phyloP scores from a whole-genome alignment of 2,113 vertebrate genomes.

The Callospermophilus lateralis region DNA sequence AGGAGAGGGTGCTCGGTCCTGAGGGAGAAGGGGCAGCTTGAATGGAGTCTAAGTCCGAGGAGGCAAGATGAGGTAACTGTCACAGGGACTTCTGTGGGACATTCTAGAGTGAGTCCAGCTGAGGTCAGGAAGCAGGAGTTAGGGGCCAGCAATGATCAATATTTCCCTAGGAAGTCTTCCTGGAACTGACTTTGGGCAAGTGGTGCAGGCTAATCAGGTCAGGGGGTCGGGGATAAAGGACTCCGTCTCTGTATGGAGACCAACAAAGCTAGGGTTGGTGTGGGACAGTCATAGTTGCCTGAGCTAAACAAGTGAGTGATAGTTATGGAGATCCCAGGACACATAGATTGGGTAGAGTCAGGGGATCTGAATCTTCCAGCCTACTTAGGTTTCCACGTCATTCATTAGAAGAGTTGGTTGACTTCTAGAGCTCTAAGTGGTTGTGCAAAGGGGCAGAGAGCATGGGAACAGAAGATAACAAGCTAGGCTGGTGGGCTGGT shows the following conservation, averaged over 20 bases:
- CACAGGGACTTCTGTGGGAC: not conserved
- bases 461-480: not conserved
- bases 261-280: not conserved
- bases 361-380: not conserved
- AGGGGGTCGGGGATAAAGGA: not conserved
- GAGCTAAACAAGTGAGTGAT: not conserved
- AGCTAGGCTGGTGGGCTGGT: not conserved
- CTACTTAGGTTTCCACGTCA: not conserved
- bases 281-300: not conserved
- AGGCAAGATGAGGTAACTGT: not conserved
- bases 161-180: constrained; percentile 10
- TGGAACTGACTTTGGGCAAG: not conserved
- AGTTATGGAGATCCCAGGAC: not conserved
- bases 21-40: not conserved
- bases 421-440: not conserved
- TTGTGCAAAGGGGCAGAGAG: not conserved
- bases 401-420: not conserved
- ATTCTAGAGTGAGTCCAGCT: not conserved
- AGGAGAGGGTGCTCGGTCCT: not conserved
- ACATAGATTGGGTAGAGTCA: not conserved
- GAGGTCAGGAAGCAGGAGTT: not conserved
- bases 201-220: not conserved
- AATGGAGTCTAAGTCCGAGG: not conserved
- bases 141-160: not conserved
- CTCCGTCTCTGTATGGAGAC: not conserved